Conservation (phyloP, 2,113 vertebrate genomes). For the Antennarius striatus region DNA sequence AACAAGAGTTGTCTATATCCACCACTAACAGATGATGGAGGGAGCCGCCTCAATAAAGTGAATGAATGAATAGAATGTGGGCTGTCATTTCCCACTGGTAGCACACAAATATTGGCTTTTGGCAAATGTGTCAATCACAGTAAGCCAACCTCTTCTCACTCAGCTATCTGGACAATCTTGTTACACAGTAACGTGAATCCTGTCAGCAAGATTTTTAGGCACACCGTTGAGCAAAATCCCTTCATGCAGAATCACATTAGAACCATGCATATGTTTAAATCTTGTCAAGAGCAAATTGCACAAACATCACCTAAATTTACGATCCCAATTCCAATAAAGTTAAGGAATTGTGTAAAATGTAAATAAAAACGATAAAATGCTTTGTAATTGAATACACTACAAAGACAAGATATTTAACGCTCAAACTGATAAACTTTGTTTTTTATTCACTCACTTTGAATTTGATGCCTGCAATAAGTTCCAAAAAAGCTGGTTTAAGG, state of each 20-base stretch:
- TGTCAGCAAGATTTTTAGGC: conserved; percentile 41
- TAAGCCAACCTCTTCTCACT: conserved; percentile 8
- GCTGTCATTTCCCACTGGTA: not conserved
- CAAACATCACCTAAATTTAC: no score
- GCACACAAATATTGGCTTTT: not conserved
- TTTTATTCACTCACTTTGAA: no score
- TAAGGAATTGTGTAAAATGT: no score
- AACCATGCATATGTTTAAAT: no score
- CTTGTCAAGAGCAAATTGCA: no score
- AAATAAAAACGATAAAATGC: no score
- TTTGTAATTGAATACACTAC: not conserved
- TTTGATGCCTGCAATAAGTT: no score
- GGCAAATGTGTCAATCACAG: not conserved
- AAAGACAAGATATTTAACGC: not conserved
- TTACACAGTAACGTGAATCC: conserved; percentile 18
- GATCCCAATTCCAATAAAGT: no score
- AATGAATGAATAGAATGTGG: conserved; percentile 5
- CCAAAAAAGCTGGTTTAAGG: not conserved
- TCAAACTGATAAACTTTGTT: not conserved
- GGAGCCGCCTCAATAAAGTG: not conserved
- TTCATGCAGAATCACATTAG: not conserved
- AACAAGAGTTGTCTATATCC: not conserved
- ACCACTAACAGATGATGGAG: not conserved
- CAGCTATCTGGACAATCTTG: conserved; percentile 3
- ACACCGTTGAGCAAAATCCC: not conserved